Base-by-base conservation (phyloP, 2,888 invertebrate genomes). In the Balanococcus diminutus region DNA sequence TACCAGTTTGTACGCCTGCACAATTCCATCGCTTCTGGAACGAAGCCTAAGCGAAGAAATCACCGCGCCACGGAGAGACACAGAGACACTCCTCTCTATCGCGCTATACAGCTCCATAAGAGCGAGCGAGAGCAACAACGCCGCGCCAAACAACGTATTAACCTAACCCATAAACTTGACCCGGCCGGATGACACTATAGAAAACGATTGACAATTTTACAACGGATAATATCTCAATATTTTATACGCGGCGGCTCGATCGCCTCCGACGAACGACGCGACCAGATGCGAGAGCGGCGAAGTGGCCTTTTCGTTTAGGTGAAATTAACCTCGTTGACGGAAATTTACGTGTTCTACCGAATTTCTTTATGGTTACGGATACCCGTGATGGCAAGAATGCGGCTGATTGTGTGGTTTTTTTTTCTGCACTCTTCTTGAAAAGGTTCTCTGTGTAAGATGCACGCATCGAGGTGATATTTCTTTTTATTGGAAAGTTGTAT, bases 1-100 rank as follows among this genome's bases (percentile, higher is more conserved):
- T 79, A 79, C 75, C 75, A 79, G 75, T 79, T 79, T 79, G 75
- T 79, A 79, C 75, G 75, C 75, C 75, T 79, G 75, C 75, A 79
- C 75, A 79, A 79, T 79, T 79, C 75, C 75, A 36, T 79, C 75
- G 75, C 75, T 79, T 79, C 75, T 79, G 75, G 75, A 79, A 79
- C 75, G 75, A 79, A 79, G 25, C 22, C 3, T 11, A 42, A 42
- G 46, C 16, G 46, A n/a, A 79, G 75, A 79, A 79, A 79, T 79
- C 75, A 79, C 75, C 75, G 75, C n/a, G n/a, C n/a, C n/a, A n/a
- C n/a, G n/a, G n/a, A n/a, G n/a, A n/a, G n/a, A n/a, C n/a, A n/a
- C n/a, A n/a, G n/a, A 32, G 75, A 79, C 75, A 79, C 75, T 79
- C 75, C 75, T 56, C 56, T 56, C 46, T 46, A n/a, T 2, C 2